phyloP scores from a whole-genome alignment of 2,797 vertebrate species.

The Arrhamphus sclerolepis region DNA sequence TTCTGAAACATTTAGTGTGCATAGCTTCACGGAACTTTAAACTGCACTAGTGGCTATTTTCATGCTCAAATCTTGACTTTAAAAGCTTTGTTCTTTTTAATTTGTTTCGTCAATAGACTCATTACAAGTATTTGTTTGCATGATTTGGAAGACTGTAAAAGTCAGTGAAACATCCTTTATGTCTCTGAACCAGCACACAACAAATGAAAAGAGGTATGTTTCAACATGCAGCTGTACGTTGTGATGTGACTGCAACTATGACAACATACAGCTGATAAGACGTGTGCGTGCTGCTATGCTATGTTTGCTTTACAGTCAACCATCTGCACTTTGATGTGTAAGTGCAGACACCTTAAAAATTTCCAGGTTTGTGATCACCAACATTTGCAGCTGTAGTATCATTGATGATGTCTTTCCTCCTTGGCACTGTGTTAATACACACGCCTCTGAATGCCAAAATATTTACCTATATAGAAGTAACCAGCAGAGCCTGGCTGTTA shows the following conservation, averaged over 20 bases:
- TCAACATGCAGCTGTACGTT: too few relatives aligned
- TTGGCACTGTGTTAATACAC: too few relatives aligned
- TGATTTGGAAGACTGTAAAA: constrained; percentile 10
- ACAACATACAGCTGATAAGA: not conserved
- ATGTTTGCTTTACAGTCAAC: too few relatives aligned
- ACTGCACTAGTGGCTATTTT: not conserved
- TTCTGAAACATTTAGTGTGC: constrained; percentile 14
- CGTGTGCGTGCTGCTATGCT: too few relatives aligned
- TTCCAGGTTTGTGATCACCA: too few relatives aligned
- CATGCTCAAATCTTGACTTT: not conserved
- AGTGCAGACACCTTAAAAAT: too few relatives aligned
- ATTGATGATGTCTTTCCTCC: too few relatives aligned
- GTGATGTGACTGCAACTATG: not conserved
- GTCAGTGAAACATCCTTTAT: not conserved
- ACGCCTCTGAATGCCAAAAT: too few relatives aligned
- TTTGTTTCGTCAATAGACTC: not conserved
- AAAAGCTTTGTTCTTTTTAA: not conserved
- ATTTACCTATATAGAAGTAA: too few relatives aligned
- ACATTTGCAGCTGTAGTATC: too few relatives aligned
- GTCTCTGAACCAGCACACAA: not conserved
- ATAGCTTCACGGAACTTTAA: constrained; percentile 1
- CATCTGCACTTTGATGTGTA: too few relatives aligned
- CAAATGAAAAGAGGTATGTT: not conserved
- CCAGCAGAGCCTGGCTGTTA: too few relatives aligned
- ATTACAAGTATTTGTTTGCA: not conserved